Percentiles rank a stretch among this genome's conserved stretches.
Conservation (phyloP, 2,888 invertebrate genomes). For the Sialis lutaria region DNA sequence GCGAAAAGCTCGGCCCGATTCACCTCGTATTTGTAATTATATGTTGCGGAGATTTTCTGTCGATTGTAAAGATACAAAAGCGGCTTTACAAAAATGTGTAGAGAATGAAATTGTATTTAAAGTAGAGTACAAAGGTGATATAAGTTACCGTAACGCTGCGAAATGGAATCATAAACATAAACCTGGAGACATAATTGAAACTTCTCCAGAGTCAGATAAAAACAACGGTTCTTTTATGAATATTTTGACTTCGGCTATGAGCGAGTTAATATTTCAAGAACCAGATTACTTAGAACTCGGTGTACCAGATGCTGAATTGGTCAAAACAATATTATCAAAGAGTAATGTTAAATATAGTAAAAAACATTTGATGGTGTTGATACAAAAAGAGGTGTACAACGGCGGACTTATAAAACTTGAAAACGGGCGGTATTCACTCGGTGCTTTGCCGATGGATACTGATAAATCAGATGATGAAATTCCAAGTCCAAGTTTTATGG, state of each 20-base stretch:
- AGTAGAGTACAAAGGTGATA: slow-evolving; percentile 75
- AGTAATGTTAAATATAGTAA: slow-evolving; percentile 42
- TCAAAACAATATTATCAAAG: slow-evolving; percentile 43
- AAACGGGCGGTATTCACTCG: slow-evolving; percentile 51
- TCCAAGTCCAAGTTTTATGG: slow-evolving; percentile 32
- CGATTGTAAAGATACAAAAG: slow-evolving; percentile 45
- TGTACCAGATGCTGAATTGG: slow-evolving; percentile 48
- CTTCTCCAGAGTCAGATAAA: slow-evolving; percentile 22
- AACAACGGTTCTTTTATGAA: slow-evolving; percentile 27
- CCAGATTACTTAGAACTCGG: slow-evolving; percentile 54
- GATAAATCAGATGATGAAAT: slow-evolving; percentile 19
- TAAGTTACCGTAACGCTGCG: slow-evolving; percentile 68
- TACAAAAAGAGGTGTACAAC: slow-evolving; percentile 50
- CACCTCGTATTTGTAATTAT: slow-evolving; percentile 67
- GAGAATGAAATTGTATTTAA: slow-evolving; percentile 58
- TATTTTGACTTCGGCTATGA: slow-evolving; percentile 49
- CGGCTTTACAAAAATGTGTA: slow-evolving; percentile 56
- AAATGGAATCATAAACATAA: slow-evolving; percentile 22
- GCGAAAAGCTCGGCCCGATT: slow-evolving; percentile 70
- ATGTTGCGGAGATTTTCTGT: slow-evolving; percentile 58
- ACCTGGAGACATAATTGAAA: slow-evolving; percentile 1
- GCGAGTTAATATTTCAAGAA: slow-evolving; percentile 51
- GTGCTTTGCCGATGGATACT: slow-evolving; percentile 26
- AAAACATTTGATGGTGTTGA: slow-evolving; percentile 42
- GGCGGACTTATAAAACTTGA: slow-evolving; percentile 48